phyloP scores from a whole-genome alignment of 2,797 vertebrate genomes.

The Hydrophis major region DNA sequence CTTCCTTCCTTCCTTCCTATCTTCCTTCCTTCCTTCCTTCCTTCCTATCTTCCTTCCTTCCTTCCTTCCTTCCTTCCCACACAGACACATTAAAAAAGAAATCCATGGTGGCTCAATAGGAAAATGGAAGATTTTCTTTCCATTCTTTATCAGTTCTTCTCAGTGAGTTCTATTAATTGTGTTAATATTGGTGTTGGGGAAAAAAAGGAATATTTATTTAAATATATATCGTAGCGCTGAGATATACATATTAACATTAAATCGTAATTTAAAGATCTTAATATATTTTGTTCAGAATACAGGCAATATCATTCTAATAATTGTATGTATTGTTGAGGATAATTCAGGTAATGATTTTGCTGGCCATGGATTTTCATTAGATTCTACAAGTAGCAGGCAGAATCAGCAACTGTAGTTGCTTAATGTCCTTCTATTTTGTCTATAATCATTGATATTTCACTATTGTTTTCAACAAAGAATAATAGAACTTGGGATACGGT shows the following conservation, averaged over 20 bases:
- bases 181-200: neutral
- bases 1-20: neutral
- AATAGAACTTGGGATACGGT: neutral
- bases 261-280: neutral
- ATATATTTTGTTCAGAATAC: neutral
- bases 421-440: neutral
- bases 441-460: neutral
- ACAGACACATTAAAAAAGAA: neutral
- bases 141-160: slow-evolving; percentile 10
- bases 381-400: neutral
- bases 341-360: neutral
- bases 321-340: neutral
- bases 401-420: neutral
- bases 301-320: neutral
- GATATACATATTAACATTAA: neutral
- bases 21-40: neutral
- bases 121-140: neutral
- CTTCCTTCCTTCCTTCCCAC: neutral
- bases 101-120: slow-evolving; percentile 13
- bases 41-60: no score
- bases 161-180: neutral
- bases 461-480: neutral
- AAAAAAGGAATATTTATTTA: neutral
- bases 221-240: neutral
- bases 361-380: neutral